Conservation (phyloP, 2,888 invertebrate species). For the Dynastes hyllus region DNA sequence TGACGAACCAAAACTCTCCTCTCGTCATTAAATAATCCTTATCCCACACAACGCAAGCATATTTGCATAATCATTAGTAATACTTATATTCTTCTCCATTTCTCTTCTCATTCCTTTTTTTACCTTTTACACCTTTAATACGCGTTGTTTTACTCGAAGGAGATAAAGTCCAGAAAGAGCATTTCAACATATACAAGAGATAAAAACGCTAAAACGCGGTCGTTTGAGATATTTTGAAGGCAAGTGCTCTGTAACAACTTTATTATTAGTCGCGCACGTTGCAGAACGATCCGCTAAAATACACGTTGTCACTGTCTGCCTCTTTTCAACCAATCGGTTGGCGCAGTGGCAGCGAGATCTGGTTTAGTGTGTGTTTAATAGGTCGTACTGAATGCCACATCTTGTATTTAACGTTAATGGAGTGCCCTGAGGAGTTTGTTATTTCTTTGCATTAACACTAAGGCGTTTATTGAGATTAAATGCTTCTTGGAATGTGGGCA, state of each 20-base stretch:
- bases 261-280: constrained; percentile 46
- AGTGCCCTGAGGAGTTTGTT: constrained; percentile 44
- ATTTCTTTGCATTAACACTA: constrained; percentile 48
- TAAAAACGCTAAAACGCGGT: constrained; percentile 14
- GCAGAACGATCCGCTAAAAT: constrained; percentile 48
- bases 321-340: not conserved
- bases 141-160: not conserved
- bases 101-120: too few species aligned
- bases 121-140: too few species aligned
- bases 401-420: constrained; percentile 53
- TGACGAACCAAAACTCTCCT: too few species aligned
- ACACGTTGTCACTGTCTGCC: not conserved
- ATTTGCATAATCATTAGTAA: too few species aligned
- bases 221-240: constrained; percentile 45
- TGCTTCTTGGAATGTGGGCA: constrained; percentile 1
- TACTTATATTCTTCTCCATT: too few species aligned
- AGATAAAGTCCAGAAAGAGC: not conserved
- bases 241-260: constrained; percentile 47
- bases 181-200: too few species aligned
- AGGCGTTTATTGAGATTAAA: constrained; percentile 32
- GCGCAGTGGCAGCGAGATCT: not conserved
- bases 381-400: constrained; percentile 52
- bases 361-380: constrained; percentile 54
- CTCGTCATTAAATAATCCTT: too few species aligned
- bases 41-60: too few species aligned